These are phyloP conservation scores for Lasioglossum malachurum DNA, from an alignment of 2,888 invertebrate species.

Conservation along the genomic window DNA sequence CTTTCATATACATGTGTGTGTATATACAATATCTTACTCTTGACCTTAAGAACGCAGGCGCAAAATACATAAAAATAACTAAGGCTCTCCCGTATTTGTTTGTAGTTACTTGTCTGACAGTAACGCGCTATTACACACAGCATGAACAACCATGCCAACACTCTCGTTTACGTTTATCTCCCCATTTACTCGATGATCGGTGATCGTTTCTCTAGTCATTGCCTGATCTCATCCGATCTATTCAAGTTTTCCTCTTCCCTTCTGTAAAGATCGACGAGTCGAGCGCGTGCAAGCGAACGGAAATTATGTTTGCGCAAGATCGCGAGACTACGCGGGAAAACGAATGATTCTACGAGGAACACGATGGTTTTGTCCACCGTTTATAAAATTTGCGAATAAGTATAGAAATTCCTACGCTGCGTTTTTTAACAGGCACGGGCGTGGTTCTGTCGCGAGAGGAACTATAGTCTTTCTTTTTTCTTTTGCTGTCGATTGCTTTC, in stretches of 20 bases:
- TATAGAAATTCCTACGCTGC: conserved; percentile 23
- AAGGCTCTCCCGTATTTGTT: conserved; percentile 56
- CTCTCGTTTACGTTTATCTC: conserved; percentile 6
- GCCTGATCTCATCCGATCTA: conserved; percentile 5
- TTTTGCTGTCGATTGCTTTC: conserved; percentile 16
- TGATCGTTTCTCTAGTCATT: background rate
- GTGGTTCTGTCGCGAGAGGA: conserved; percentile 46
- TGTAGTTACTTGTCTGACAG: conserved; percentile 34
- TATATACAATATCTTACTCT: conserved; percentile 71
- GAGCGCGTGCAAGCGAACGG: conserved; percentile 10
- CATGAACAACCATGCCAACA: conserved; percentile 29
- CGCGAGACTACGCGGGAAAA: background rate
- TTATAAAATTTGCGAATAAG: conserved; percentile 18
- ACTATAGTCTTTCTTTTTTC: conserved; percentile 40
- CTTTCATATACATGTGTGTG: conserved; percentile 56
- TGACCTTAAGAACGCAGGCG: conserved; percentile 64
- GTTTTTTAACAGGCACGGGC: conserved; percentile 16
- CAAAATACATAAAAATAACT: conserved; percentile 64
- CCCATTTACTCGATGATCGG: conserved; percentile 17
- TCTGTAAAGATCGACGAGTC: conserved; percentile 47
- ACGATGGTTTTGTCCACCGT: conserved; percentile 10
- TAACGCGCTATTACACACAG: conserved; percentile 55
- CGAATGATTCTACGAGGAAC: conserved; percentile 23
- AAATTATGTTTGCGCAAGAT: background rate
- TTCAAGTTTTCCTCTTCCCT: background rate